Evolutionary conservation across 2,888 invertebrate genomes (phyloP), one percentile per base, ranked within the genome.

Genomic region (Leucophora obtusa): DNA sequence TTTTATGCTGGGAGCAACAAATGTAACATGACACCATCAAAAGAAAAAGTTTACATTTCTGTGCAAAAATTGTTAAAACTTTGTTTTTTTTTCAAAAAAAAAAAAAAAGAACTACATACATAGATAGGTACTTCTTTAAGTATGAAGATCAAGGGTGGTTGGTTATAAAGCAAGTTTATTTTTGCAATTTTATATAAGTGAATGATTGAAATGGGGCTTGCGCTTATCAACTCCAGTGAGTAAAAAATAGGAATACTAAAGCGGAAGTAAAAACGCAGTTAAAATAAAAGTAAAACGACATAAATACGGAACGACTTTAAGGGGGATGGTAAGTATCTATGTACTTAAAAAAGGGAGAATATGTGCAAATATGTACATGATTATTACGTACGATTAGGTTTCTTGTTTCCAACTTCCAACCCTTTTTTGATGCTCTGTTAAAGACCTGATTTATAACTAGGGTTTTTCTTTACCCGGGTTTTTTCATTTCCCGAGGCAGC

Each of bases 311-410:
- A n/a, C 21, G 47, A 17, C 10, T 47, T 28, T 47, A 47, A 35
- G 10, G 53, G 63, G 69, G 58, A 65, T 69, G 69, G 7, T 28
- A 28, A 6, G 28, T 28, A 28, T 28, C 5, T 28, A 28, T 28
- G 5, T 21, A 21, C 21, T 3, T 4, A 28, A 28, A 28, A 28
- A 28, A 28, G 28, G 28, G 28, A 7, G 6, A 28, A 28, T 28
- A 28, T 21, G 21, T 21, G 4, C 4, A n/a, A n/a, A n/a, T 53
- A 38, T 68, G 59, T 58, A 58, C 53, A 72, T 63, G 24, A 72
- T 78, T 63, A 73, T 73, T 53, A 69, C 59, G 21, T 69, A 35
- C 63, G 43, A 69, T 79, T 79, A 79, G 68, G 33, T 68, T 68
- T 73, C 8, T 53, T 59, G 50, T 33, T 17, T 35, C 11, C 28